phyloP scores from a whole-genome alignment of 1,140 invertebrate species.

The Sitodiplosis mosellana region DNA sequence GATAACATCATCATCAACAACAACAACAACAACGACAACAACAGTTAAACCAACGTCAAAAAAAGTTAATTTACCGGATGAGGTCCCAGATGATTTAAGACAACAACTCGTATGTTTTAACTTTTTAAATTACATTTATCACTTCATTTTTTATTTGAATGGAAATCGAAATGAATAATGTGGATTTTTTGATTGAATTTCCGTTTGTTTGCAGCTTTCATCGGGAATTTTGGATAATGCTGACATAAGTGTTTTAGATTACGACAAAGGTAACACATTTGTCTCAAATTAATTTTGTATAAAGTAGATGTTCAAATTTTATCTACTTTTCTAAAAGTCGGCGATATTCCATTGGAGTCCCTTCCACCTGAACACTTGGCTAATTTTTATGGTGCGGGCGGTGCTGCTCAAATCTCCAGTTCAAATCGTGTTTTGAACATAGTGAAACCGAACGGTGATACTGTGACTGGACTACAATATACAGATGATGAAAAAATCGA shows the following conservation, averaged over 20 bases:
- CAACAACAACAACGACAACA: conserved; percentile 8
- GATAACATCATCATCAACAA: conserved; percentile 6
- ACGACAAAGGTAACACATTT: too few species aligned
- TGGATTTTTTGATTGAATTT: too few species aligned
- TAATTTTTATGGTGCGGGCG: conserved; percentile 62
- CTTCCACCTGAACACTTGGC: conserved; percentile 68
- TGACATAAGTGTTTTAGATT: conserved; percentile 68
- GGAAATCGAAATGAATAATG: too few species aligned
- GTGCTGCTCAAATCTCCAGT: conserved; percentile 42
- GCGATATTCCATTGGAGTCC: conserved; percentile 66
- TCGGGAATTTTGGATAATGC: conserved; percentile 72
- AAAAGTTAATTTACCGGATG: conserved; percentile 51
- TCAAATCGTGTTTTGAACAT: conserved; percentile 45
- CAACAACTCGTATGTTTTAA: too few species aligned
- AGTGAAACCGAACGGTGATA: conserved; percentile 37
- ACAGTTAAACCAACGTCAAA: conserved; percentile 29
- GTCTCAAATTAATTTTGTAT: too few species aligned
- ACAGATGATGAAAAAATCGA: conserved; percentile 31
- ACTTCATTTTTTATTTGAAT: too few species aligned
- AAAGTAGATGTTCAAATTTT: too few species aligned
- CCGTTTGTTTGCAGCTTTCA: too few species aligned
- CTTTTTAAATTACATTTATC: too few species aligned
- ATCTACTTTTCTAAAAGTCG: too few species aligned
- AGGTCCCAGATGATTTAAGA: conserved; percentile 68
- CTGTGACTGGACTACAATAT: conserved; percentile 24